Evolutionary conservation across 2,888 invertebrate genomes (phyloP).

Genomic region (Auanema sp.): DNA sequence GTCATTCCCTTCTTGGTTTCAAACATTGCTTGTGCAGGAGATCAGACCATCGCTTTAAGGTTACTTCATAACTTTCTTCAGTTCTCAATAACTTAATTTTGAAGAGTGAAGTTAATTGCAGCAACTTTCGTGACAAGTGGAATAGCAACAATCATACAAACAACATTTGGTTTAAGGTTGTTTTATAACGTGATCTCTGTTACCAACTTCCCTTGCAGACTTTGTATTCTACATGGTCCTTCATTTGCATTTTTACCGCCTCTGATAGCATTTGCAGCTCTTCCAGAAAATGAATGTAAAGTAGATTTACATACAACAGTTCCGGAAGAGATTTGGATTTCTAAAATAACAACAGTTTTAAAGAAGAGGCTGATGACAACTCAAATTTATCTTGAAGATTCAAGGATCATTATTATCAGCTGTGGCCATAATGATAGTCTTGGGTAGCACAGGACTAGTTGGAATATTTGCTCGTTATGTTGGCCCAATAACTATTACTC

Average conservation of each 20-base stretch:
- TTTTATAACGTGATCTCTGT: neutral
- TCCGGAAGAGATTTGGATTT: constrained; percentile 47
- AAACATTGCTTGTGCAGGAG: constrained; percentile 50
- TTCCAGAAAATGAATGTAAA: constrained; percentile 42
- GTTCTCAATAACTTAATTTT: neutral
- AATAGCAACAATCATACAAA: constrained; percentile 54
- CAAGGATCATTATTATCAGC: constrained; percentile 51
- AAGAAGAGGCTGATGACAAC: neutral
- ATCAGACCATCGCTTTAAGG: constrained; percentile 35
- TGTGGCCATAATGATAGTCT: constrained; percentile 49
- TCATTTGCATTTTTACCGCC: constrained; percentile 61
- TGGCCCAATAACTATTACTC: constrained; percentile 58
- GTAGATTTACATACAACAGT: constrained; percentile 37
- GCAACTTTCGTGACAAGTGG: constrained; percentile 58
- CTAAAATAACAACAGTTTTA: constrained; percentile 32
- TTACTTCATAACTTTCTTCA: neutral
- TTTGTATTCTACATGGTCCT: constrained; percentile 60
- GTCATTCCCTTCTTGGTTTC: constrained; percentile 53
- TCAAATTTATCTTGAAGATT: constrained; percentile 44
- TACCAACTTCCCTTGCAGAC: constrained; percentile 28
- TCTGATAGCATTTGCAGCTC: constrained; percentile 46
- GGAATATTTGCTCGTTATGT: constrained; percentile 41
- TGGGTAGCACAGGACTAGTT: constrained; percentile 52
- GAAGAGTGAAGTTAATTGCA: constrained; percentile 51
- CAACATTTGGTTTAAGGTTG: constrained; percentile 51